These are phyloP conservation scores for Acrocyrtus sp. DNA, from an alignment of 2,888 invertebrate genomes.

Conservation along the genomic window DNA sequence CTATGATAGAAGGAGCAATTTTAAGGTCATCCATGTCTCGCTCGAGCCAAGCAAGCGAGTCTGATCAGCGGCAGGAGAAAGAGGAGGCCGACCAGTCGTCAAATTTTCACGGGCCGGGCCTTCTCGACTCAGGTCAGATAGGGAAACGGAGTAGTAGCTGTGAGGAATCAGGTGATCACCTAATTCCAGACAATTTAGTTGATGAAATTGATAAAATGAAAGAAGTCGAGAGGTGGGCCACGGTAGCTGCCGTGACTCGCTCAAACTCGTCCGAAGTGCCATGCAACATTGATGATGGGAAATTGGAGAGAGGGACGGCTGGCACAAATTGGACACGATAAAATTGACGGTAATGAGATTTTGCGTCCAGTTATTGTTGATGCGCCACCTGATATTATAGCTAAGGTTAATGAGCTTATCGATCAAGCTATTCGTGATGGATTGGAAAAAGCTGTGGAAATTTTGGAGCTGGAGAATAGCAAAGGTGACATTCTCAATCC, in stretches of 20 bases:
- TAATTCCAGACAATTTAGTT: neutral
- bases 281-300: neutral
- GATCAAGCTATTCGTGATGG: constrained; percentile 39
- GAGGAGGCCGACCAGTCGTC: constrained; percentile 34
- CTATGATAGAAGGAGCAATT: constrained; percentile 35
- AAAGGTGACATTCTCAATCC: constrained; percentile 8
- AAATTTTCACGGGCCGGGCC: constrained; percentile 51
- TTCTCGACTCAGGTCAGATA: constrained; percentile 48
- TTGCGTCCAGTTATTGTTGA: too few species aligned
- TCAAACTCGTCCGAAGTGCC: neutral
- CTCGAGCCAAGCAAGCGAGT: constrained; percentile 34
- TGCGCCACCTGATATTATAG: constrained; percentile 11
- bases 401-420: constrained; percentile 7
- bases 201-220: constrained; percentile 43
- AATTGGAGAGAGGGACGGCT: neutral
- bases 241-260: neutral
- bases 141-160: neutral
- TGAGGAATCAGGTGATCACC: neutral
- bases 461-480: constrained; percentile 2
- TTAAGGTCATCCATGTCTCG: constrained; percentile 27
- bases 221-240: constrained; percentile 47
- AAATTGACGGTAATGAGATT: too few species aligned
- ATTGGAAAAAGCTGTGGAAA: constrained; percentile 11
- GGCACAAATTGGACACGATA: too few species aligned
- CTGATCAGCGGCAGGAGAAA: constrained; percentile 1